Percentiles rank a stretch among this genome's conserved stretches.
These are phyloP conservation scores for Microtus richardsoni DNA, from an alignment of 2,113 vertebrate species.

Conservation along the genomic window DNA sequence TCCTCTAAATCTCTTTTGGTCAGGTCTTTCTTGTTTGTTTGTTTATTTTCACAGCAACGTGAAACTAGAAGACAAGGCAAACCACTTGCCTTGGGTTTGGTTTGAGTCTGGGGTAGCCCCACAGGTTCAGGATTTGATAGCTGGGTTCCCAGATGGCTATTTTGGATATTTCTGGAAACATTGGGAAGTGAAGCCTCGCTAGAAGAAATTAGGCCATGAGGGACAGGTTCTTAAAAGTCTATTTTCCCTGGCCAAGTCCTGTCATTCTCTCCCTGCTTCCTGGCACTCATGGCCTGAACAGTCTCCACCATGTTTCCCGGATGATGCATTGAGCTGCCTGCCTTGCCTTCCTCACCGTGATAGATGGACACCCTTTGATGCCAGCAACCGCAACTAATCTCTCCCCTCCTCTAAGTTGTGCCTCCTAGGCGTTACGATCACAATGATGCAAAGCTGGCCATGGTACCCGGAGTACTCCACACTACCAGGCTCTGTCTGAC, in stretches of 20 bases:
- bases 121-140: neutral
- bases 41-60: neutral
- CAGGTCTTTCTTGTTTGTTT: neutral
- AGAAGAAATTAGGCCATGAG: neutral
- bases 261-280: neutral
- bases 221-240: neutral
- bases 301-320: no score
- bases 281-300: neutral
- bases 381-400: neutral
- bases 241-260: neutral
- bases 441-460: neutral
- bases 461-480: no score
- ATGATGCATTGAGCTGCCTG: neutral
- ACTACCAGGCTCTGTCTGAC: fast-evolving
- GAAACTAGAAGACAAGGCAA: neutral
- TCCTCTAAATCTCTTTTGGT: neutral
- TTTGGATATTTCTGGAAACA: neutral
- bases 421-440: neutral
- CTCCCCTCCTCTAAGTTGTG: neutral
- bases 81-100: neutral
- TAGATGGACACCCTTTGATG: no score
- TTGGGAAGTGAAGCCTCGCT: neutral
- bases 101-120: neutral
- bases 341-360: neutral
- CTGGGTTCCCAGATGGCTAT: neutral